These are phyloP conservation scores for Anthopleura sola DNA, from an alignment of 64 coral and sea anemone species.

Conservation along the genomic window DNA sequence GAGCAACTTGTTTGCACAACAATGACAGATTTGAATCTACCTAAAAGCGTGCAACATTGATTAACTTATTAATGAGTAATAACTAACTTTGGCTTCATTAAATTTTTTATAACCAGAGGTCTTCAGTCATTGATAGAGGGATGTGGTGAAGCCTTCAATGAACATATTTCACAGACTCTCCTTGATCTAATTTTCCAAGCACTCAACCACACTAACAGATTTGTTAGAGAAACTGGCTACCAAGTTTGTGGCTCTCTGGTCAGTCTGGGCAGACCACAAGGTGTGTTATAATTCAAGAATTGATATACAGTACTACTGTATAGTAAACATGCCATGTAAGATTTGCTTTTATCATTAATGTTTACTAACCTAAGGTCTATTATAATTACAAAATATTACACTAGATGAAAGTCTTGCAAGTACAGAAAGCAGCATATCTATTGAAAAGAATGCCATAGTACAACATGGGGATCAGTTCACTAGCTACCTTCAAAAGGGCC, in stretches of 20 bases:
- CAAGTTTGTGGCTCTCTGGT: slow-evolving; percentile 95
- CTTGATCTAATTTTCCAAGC: slow-evolving; percentile 90
- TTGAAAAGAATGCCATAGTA: slow-evolving; percentile 67
- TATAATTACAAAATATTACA: not conserved
- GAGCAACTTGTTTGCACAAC: no score
- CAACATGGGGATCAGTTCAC: slow-evolving; percentile 91
- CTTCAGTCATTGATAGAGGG: slow-evolving; percentile 94
- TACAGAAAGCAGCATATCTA: not conserved
- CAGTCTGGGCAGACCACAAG: slow-evolving; percentile 68
- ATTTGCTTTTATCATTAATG: no score
- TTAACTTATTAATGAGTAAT: no score
- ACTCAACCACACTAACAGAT: slow-evolving; percentile 86
- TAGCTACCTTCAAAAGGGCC: slow-evolving; percentile 77
- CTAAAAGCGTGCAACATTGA: no score
- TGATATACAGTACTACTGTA: not conserved
- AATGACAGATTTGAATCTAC: no score
- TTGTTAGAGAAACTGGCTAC: slow-evolving; percentile 96
- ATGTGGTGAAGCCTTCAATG: slow-evolving; percentile 81
- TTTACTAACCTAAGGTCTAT: no score
- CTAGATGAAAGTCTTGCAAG: slow-evolving; percentile 2
- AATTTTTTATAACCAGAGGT: slow-evolving; percentile 40
- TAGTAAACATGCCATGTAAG: not conserved
- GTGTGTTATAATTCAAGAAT: slow-evolving; percentile 30
- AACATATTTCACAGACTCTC: slow-evolving; percentile 74
- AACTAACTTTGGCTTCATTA: no score